Percentiles rank a stretch among this genome's conserved stretches.
These are phyloP conservation scores for Dromiciops gliroides DNA, from an alignment of 2,113 vertebrate species.

Conservation along the genomic window DNA sequence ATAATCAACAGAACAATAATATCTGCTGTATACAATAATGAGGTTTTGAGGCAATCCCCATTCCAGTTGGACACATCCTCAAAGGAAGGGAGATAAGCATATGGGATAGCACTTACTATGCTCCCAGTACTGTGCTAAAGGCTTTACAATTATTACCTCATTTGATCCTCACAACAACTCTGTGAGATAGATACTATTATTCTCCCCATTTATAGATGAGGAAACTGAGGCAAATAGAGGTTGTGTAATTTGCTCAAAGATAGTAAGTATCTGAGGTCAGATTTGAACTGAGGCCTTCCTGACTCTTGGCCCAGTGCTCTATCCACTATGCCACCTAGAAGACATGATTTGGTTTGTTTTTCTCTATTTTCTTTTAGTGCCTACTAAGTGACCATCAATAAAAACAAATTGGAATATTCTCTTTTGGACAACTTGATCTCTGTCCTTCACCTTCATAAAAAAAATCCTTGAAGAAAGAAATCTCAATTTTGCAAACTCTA, in stretches of 20 bases:
- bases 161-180: background rate
- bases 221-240: background rate
- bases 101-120: background rate
- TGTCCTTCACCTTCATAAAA: background rate
- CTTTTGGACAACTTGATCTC: background rate
- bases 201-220: background rate
- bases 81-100: background rate
- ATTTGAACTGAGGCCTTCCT: background rate
- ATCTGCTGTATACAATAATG: background rate
- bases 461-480: background rate
- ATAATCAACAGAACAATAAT: background rate
- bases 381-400: background rate
- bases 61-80: background rate
- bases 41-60: background rate
- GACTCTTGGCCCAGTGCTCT: background rate
- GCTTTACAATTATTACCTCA: background rate
- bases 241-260: background rate
- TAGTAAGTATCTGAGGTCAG: background rate
- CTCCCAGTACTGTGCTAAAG: background rate
- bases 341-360: background rate
- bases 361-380: background rate
- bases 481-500: background rate
- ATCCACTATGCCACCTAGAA: background rate
- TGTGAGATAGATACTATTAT: background rate
- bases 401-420: background rate